These are phyloP conservation scores for Cisticola juncidis DNA, from an alignment of 2,113 vertebrate species.

Conservation along the genomic window DNA sequence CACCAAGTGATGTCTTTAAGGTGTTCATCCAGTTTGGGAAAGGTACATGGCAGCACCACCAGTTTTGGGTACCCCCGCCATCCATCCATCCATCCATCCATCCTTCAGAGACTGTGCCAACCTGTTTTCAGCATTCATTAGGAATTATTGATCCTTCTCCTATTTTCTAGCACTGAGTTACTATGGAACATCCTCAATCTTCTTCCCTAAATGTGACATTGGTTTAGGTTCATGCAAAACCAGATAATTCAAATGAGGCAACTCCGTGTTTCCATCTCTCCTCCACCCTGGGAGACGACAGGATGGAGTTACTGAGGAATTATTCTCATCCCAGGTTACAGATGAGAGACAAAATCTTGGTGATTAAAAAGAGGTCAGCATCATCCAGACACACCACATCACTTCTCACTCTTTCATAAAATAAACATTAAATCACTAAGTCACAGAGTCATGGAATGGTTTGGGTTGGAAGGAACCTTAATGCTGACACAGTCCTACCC, in stretches of 20 bases:
- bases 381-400: not conserved
- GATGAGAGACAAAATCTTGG: not conserved
- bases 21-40: not conserved
- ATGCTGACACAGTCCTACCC: not conserved
- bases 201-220: not conserved
- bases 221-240: not conserved
- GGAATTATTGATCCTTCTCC: not conserved
- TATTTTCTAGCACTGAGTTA: not conserved
- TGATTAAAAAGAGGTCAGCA: not conserved
- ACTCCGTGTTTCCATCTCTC: not conserved
- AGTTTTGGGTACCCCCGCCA: not conserved
- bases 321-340: not conserved
- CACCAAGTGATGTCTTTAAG: not conserved
- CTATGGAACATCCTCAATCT: accelerated
- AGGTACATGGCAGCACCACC: not conserved
- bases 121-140: not conserved
- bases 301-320: not conserved
- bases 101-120: not conserved
- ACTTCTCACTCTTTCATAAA: not conserved
- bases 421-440: not conserved
- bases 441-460: not conserved
- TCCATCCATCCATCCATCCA: not conserved
- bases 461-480: not conserved
- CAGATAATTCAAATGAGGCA: not conserved
- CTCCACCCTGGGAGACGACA: not conserved